These are phyloP conservation scores for Dolichotis patagonum DNA, from an alignment of 2,113 vertebrate genomes.

Conservation along the genomic window DNA sequence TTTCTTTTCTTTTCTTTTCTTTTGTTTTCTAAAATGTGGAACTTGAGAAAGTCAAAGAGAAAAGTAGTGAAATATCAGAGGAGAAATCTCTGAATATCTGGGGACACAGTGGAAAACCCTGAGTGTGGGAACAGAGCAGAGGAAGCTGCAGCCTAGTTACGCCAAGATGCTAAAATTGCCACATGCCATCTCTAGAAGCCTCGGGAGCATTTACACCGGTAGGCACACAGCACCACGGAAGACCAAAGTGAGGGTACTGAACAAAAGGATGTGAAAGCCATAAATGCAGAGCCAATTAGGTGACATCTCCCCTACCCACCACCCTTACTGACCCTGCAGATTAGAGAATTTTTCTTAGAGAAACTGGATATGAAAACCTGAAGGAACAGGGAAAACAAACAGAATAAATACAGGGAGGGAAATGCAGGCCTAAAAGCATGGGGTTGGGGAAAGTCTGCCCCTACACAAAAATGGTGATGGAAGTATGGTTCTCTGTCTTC, in stretches of 20 bases:
- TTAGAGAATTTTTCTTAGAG: not conserved
- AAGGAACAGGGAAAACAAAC: not conserved
- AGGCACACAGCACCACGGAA: not conserved
- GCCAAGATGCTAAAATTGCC: fast-evolving
- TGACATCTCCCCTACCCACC: too few species aligned
- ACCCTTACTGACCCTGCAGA: too few species aligned
- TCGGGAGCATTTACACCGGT: not conserved
- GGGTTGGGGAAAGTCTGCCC: not conserved
- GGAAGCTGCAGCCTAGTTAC: not conserved
- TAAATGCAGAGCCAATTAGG: not conserved
- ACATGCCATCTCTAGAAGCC: not conserved
- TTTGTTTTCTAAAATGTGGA: not conserved
- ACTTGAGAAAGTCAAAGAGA: not conserved
- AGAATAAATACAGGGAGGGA: not conserved
- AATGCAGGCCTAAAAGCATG: not conserved
- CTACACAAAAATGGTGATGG: not conserved
- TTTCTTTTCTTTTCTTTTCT: not conserved
- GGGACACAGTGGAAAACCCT: not conserved
- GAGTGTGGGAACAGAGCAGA: fast-evolving
- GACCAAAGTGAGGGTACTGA: not conserved
- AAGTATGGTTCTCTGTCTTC: not conserved
- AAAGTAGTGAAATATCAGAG: not conserved
- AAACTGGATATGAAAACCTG: not conserved
- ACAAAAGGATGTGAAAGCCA: not conserved
- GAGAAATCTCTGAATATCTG: not conserved